These are phyloP conservation scores for Ecdyonurus torrentis DNA, from an alignment of 2,888 invertebrate genomes.

Conservation along the genomic window DNA sequence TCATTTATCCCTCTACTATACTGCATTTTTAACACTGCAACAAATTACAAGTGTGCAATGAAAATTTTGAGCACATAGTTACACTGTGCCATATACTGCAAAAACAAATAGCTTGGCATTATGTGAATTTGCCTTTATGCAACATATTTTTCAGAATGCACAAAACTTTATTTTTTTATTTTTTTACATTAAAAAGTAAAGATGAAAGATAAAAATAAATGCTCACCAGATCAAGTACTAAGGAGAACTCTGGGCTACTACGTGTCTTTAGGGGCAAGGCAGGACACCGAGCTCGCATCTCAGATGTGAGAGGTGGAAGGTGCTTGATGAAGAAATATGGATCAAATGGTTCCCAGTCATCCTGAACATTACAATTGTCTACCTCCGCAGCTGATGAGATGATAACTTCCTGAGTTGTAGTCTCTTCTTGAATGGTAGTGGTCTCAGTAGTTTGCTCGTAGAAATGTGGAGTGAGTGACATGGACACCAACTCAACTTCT, in stretches of 20 bases:
- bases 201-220: slow-evolving; percentile 1
- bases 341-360: slow-evolving; percentile 67
- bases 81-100: too few species aligned
- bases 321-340: slow-evolving; percentile 85
- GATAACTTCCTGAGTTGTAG: background rate
- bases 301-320: slow-evolving; percentile 63
- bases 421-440: background rate
- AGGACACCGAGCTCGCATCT: slow-evolving; percentile 55
- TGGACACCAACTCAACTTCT: background rate
- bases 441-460: background rate
- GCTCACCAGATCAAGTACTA: slow-evolving; percentile 61
- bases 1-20: too few species aligned
- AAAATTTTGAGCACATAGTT: too few species aligned
- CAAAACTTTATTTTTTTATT: background rate
- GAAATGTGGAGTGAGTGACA: background rate
- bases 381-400: slow-evolving; percentile 4
- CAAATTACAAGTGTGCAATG: too few species aligned
- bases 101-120: background rate
- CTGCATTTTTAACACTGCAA: too few species aligned
- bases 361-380: slow-evolving; percentile 21
- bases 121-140: background rate
- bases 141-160: background rate
- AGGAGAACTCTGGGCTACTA: slow-evolving; percentile 73
- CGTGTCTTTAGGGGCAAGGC: slow-evolving; percentile 83
- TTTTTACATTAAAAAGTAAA: too few species aligned